phyloP scores from a whole-genome alignment of 2,113 vertebrate genomes.

The Melanostigma gelatinosum region DNA sequence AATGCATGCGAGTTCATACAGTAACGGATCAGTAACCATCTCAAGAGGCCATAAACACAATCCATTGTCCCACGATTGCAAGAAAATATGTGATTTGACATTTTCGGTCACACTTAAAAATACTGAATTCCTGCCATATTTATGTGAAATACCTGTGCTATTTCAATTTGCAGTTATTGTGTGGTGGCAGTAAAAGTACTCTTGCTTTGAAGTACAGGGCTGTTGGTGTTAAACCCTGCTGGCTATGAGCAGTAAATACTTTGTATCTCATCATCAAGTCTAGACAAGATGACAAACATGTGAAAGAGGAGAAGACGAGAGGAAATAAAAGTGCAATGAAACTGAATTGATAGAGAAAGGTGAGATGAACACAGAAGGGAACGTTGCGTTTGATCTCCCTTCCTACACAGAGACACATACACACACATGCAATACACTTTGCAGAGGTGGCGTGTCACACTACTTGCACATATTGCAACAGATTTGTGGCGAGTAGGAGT shows the following conservation, averaged over 20 bases:
- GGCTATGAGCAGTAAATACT: constrained; percentile 28
- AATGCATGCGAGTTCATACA: no score
- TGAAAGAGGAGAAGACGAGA: neutral
- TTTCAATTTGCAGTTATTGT: constrained; percentile 3
- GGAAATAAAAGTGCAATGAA: constrained; percentile 19
- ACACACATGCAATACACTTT: constrained; percentile 24
- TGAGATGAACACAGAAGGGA: neutral
- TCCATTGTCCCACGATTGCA: no score
- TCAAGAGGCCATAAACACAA: no score
- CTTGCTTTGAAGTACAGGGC: neutral
- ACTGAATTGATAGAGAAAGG: constrained; percentile 25
- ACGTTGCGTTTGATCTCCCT: constrained; percentile 45
- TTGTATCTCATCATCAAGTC: constrained; percentile 18
- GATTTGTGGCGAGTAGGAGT: constrained; percentile 74
- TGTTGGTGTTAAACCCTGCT: constrained; percentile 27
- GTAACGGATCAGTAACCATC: no score
- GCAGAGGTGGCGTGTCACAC: constrained; percentile 68
- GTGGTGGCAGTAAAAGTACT: neutral
- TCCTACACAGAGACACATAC: constrained; percentile 37
- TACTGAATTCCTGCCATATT: neutral
- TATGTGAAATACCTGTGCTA: neutral
- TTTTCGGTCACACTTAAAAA: neutral
- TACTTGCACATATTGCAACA: constrained; percentile 76
- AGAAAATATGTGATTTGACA: neutral
- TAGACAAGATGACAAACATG: constrained; percentile 39